A percentile compares a stretch with the other conserved stretches of the same genome.
Conservation (phyloP, 2,888 invertebrate species). For the Venustoraphidia nigricollis region DNA sequence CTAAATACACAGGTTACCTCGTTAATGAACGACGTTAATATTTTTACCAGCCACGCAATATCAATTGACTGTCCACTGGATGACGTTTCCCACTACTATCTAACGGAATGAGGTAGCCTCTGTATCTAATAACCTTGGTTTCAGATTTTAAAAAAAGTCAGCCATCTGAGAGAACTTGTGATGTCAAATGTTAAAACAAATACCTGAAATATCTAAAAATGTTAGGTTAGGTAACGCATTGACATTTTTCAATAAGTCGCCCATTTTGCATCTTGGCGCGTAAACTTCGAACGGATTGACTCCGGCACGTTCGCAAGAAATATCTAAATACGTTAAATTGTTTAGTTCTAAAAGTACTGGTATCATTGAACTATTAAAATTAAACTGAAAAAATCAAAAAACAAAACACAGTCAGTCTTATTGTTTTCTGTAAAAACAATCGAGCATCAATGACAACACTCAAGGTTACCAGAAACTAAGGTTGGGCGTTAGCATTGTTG, state of each 20-base stretch:
- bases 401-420: background rate
- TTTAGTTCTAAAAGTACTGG: conserved; percentile 33
- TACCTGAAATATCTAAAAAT: conserved; percentile 48
- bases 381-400: background rate
- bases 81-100: too few relatives aligned
- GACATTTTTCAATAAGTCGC: conserved; percentile 29
- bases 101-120: too few relatives aligned
- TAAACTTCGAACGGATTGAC: conserved; percentile 29
- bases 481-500: too few relatives aligned
- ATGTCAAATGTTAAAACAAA: background rate
- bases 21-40: too few relatives aligned
- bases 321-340: conserved; percentile 36
- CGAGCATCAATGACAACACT: conserved; percentile 9
- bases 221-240: conserved; percentile 36
- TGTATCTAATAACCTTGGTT: too few relatives aligned
- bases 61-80: too few relatives aligned
- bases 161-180: too few relatives aligned
- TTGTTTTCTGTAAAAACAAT: background rate
- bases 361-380: conserved; percentile 18
- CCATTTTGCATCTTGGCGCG: conserved; percentile 26
- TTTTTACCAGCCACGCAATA: too few relatives aligned
- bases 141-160: too few relatives aligned
- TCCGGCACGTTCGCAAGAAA: conserved; percentile 35
- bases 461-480: too few relatives aligned
- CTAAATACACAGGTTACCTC: too few relatives aligned